These are phyloP conservation scores for Drosophila gaucha DNA, from an alignment of 2,888 invertebrate species.

Conservation along the genomic window DNA sequence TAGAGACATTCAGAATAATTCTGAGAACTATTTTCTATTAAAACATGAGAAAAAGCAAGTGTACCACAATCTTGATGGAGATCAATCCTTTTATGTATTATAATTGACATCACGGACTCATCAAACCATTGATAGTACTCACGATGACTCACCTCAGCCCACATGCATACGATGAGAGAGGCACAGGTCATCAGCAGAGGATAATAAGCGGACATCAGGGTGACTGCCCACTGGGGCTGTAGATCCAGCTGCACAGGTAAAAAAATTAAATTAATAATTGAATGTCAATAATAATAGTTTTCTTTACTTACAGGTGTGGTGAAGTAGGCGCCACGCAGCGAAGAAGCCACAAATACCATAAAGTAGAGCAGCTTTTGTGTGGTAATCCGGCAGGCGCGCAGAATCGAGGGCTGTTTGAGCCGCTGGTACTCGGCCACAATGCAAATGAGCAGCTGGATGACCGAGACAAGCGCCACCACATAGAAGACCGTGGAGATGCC, in stretches of 20 bases:
- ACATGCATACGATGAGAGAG: constrained; percentile 95
- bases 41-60: no score
- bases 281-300: no score
- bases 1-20: no score
- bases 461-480: constrained; percentile 92
- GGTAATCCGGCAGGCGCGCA: constrained; percentile 93
- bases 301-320: constrained; percentile 91
- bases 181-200: constrained; percentile 95
- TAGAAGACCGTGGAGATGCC: constrained; percentile 92
- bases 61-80: no score
- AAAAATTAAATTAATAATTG: neutral
- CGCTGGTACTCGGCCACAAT: constrained; percentile 92
- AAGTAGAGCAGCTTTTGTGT: constrained; percentile 95
- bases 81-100: no score
- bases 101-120: no score
- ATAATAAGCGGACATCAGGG: constrained; percentile 95
- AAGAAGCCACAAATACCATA: constrained; percentile 93
- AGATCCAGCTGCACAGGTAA: constrained; percentile 88
- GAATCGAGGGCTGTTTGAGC: constrained; percentile 92
- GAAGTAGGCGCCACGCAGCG: constrained; percentile 94
- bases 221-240: constrained; percentile 93
- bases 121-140: constrained; percentile 67
- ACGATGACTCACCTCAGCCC: constrained; percentile 93
- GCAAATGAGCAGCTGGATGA: constrained; percentile 93
- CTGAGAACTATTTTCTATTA: no score